Base-by-base conservation (phyloP, 2,113 vertebrate species). In the Ciconia stormi region DNA sequence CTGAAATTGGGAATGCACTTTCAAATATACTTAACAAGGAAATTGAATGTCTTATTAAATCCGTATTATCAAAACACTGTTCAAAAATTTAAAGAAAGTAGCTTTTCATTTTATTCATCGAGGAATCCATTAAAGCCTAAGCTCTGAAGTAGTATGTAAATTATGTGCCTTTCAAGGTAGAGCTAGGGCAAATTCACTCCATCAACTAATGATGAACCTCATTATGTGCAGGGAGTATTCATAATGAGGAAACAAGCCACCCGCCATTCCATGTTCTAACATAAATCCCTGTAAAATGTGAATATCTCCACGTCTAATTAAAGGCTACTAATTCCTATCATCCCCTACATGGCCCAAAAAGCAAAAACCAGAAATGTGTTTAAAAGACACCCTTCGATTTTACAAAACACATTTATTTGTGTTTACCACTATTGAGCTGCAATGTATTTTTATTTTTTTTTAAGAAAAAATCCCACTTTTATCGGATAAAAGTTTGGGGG, bases 191-290 rank as follows among this genome's bases (percentile, higher is more conserved):
- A 99, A 99, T 99, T 99, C 99, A 99, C 99, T 99, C 99, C 99
- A 99, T 99, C 99, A 99, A 99, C 99, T 99, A 99, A 99, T 99
- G 99, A 99, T 98, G 99, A 98, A 98, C 98, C 99, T 99, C 99
- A 99, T 99, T 99, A 99, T 99, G 98, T 98, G 98, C 98, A 98
- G 98, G 99, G 99, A 99, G 99, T 98, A 98, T 98, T 98, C 98
- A 98, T 99, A 99, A 99, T 99, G 99, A 99, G 99, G 99, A 99
- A 98, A 98, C 98, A 98, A 98, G 98, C 98, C 98, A 99, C 98
- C 98, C 98, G 98, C 98, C 98, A 98, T 98, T 98, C 98, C 98
- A 98, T 98, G 99, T 98, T 99, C 99, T 98, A 98, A 98, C 98
- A 98, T 99, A 99, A 99, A 99, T 99, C 99, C 99, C 98, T 99